Percentiles rank a stretch among this genome's conserved stretches.
phyloP scores from a whole-genome alignment of 2,888 invertebrate species.

The Clepsis dumicolana region DNA sequence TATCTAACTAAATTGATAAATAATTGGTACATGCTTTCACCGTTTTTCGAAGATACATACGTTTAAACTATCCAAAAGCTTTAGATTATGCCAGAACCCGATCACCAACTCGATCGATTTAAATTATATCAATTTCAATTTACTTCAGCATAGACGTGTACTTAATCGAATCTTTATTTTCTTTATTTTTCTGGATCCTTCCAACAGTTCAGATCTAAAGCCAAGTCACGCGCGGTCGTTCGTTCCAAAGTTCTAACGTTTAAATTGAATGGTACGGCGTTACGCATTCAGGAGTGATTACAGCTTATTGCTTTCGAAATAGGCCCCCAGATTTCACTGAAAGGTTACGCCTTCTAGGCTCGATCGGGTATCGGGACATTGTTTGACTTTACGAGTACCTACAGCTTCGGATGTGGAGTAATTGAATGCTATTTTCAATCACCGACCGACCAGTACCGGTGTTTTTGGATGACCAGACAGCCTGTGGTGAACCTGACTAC shows the following conservation, averaged over 20 bases:
- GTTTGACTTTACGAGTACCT: neutral
- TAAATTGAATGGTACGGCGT: conserved; percentile 42
- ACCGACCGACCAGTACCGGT: too few relatives aligned
- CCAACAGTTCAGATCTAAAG: conserved; percentile 21
- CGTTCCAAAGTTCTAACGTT: conserved; percentile 42
- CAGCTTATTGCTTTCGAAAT: conserved; percentile 50
- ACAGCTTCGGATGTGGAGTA: neutral
- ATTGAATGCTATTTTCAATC: too few relatives aligned
- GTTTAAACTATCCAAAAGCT: too few relatives aligned
- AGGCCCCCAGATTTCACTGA: conserved; percentile 48
- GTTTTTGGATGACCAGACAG: too few relatives aligned
- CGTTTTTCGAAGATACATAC: too few relatives aligned
- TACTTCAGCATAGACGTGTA: neutral
- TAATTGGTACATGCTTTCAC: too few relatives aligned
- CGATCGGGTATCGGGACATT: conserved; percentile 6
- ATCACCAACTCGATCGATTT: neutral
- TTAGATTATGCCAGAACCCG: too few relatives aligned
- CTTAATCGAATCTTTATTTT: conserved; percentile 33
- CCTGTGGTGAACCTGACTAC: too few relatives aligned
- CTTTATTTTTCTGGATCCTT: conserved; percentile 35
- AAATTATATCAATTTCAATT: conserved; percentile 7
- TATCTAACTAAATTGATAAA: too few relatives aligned
- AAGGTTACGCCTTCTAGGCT: conserved; percentile 37
- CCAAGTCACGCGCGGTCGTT: conserved; percentile 40
- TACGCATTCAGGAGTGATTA: conserved; percentile 43